Percentiles rank a stretch among this genome's conserved stretches.
phyloP scores from a whole-genome alignment of 2,888 invertebrate genomes.

The Adelognathus sp. region DNA sequence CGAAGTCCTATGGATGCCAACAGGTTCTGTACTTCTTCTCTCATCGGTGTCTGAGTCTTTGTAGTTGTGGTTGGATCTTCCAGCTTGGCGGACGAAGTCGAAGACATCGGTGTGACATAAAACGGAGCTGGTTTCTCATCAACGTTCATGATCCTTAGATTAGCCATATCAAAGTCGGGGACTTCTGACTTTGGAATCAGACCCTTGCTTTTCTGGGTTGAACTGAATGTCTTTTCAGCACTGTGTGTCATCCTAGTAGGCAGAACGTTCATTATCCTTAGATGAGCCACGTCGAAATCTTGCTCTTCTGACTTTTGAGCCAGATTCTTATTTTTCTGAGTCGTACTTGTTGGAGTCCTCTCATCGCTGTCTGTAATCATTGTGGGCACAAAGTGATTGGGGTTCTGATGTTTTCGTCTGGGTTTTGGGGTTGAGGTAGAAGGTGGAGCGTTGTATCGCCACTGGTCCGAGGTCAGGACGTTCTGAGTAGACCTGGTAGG shows the following conservation, averaged over 20 bases:
- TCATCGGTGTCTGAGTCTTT: slow-evolving; percentile 67
- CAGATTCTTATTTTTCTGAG: too few relatives aligned
- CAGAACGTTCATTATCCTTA: too few relatives aligned
- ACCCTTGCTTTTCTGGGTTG: neutral
- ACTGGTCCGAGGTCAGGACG: slow-evolving; percentile 71
- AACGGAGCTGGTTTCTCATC: slow-evolving; percentile 62
- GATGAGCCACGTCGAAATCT: slow-evolving; percentile 25
- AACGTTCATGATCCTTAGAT: slow-evolving; percentile 38
- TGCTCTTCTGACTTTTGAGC: neutral
- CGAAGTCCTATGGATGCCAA: slow-evolving; percentile 81
- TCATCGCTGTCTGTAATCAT: slow-evolving; percentile 39
- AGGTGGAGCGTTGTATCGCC: slow-evolving; percentile 81
- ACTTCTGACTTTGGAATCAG: neutral
- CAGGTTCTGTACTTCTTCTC: slow-evolving; percentile 78
- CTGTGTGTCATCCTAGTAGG: slow-evolving; percentile 59
- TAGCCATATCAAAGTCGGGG: slow-evolving; percentile 31
- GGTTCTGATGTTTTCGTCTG: neutral
- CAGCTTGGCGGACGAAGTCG: slow-evolving; percentile 42
- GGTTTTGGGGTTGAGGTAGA: slow-evolving; percentile 54
- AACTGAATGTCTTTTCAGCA: neutral
- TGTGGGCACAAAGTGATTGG: slow-evolving; percentile 62
- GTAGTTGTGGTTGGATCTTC: slow-evolving; percentile 20
- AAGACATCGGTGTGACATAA: slow-evolving; percentile 71
- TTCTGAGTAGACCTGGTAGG: slow-evolving; percentile 62
- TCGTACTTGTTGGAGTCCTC: neutral